Evolutionary conservation across 1,140 invertebrate species (phyloP).

Genomic region (Drosophila navojoa): DNA sequence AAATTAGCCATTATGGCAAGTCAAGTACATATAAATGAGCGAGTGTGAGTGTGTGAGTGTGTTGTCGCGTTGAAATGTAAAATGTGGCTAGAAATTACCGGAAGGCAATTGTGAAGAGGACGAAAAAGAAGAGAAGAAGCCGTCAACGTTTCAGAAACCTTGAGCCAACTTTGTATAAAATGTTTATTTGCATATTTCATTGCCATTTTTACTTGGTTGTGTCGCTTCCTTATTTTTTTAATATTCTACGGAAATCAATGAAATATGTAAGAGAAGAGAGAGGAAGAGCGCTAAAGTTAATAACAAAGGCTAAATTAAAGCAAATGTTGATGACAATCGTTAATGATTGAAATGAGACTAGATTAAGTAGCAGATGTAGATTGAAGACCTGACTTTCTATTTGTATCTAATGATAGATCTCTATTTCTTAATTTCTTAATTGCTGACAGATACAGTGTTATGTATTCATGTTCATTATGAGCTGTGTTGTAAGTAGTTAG

Average conservation of each 20-base stretch:
- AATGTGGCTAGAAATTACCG: conserved; percentile 77
- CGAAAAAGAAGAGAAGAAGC: neutral
- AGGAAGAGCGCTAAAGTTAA: neutral
- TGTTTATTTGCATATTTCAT: conserved; percentile 66
- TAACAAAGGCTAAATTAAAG: neutral
- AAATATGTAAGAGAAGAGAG: conserved; percentile 17
- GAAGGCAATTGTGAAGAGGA: conserved; percentile 35
- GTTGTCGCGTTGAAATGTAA: conserved; percentile 70
- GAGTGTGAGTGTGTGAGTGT: conserved; percentile 34
- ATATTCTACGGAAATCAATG: conserved; percentile 46
- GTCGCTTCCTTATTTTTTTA: neutral
- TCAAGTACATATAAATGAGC: conserved; percentile 19
- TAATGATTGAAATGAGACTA: no score
- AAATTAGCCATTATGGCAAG: conserved; percentile 78
- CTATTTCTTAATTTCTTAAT: no score
- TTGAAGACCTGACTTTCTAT: no score
- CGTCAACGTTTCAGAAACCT: conserved; percentile 39
- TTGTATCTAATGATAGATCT: no score
- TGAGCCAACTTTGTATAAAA: conserved; percentile 55
- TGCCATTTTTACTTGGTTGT: conserved; percentile 8
- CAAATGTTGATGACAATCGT: no score
- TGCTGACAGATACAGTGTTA: no score
- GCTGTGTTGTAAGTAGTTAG: no score
- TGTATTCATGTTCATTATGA: no score
- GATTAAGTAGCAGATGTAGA: no score